Evolutionary conservation across 1,140 invertebrate species (phyloP).

Genomic region (Drosophila melanica): DNA sequence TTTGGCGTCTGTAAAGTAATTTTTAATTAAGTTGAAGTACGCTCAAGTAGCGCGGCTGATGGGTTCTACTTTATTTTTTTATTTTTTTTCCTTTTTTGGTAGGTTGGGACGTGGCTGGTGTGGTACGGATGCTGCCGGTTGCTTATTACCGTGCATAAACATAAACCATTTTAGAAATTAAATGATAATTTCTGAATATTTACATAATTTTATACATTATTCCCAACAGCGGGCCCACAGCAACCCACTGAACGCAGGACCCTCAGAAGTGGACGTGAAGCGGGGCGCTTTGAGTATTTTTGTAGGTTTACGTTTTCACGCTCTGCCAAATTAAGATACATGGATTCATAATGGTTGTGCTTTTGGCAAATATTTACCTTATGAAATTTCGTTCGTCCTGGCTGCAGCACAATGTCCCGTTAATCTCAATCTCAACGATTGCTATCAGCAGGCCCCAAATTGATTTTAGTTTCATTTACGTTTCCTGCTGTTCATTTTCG

Average conservation of each 20-base stretch:
- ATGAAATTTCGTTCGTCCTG: slow-evolving; percentile 58
- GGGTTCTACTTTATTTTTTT: neutral
- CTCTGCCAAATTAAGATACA: slow-evolving; percentile 58
- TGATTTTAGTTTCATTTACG: slow-evolving; percentile 80
- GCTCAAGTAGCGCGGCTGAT: slow-evolving; percentile 55
- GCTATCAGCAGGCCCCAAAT: slow-evolving; percentile 74
- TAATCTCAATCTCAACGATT: slow-evolving; percentile 74
- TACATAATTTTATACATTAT: slow-evolving; percentile 82
- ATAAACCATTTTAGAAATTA: slow-evolving; percentile 82
- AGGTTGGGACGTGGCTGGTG: slow-evolving; percentile 1
- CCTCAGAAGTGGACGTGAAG: neutral
- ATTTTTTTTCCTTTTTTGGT: neutral
- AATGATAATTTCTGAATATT: slow-evolving; percentile 80
- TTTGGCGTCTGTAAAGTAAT: slow-evolving; percentile 82
- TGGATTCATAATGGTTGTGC: slow-evolving; percentile 9
- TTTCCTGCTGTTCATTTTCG: slow-evolving; percentile 53
- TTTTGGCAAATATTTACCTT: slow-evolving; percentile 54
- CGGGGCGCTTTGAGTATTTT: slow-evolving; percentile 23
- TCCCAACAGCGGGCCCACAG: slow-evolving; percentile 31
- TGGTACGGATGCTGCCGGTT: slow-evolving; percentile 47
- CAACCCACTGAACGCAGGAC: neutral
- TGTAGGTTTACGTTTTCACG: slow-evolving; percentile 43
- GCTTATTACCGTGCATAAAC: slow-evolving; percentile 80
- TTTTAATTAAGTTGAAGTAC: slow-evolving; percentile 82
- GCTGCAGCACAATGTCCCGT: slow-evolving; percentile 25